A percentile compares a stretch with the other conserved stretches of the same genome.
These are phyloP conservation scores for Nixonia krombeini DNA, from an alignment of 1,140 invertebrate genomes.

Conservation along the genomic window DNA sequence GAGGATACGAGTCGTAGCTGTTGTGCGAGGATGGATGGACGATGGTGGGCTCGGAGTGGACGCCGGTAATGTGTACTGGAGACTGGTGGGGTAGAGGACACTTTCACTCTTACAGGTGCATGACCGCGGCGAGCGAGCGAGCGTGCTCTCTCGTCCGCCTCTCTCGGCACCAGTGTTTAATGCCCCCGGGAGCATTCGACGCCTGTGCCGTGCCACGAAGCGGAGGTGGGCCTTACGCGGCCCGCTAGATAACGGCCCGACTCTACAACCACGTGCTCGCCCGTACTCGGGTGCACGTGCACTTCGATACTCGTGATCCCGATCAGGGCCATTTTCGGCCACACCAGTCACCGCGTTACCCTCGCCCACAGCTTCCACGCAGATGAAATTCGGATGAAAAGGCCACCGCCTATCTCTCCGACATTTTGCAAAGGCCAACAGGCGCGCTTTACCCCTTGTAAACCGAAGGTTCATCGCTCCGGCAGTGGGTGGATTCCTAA, in stretches of 20 bases:
- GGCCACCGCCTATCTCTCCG: no score
- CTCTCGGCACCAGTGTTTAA: constrained; percentile 41
- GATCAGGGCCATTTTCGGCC: not conserved
- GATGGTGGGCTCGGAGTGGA: constrained; percentile 31
- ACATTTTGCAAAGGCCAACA: no score
- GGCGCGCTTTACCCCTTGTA: no score
- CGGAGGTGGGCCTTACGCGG: constrained; percentile 41
- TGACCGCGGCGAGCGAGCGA: constrained; percentile 60
- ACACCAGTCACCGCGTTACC: not conserved
- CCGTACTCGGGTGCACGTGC: constrained; percentile 44
- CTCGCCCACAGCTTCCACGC: no score
- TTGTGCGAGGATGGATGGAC: constrained; percentile 36
- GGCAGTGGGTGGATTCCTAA: no score
- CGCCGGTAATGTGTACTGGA: constrained; percentile 30
- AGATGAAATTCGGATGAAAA: no score
- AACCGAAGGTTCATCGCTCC: no score
- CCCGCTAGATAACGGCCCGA: constrained; percentile 62
- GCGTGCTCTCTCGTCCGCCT: constrained; percentile 41
- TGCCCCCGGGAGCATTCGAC: constrained; percentile 43
- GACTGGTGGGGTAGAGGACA: constrained; percentile 59
- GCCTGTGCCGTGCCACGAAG: constrained; percentile 43
- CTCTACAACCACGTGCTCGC: constrained; percentile 52
- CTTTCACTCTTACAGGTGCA: constrained; percentile 71
- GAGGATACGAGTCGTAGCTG: constrained; percentile 17
- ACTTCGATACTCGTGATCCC: constrained; percentile 24